These are phyloP conservation scores for Cotesia congregata DNA, from an alignment of 2,888 invertebrate genomes.

Conservation along the genomic window DNA sequence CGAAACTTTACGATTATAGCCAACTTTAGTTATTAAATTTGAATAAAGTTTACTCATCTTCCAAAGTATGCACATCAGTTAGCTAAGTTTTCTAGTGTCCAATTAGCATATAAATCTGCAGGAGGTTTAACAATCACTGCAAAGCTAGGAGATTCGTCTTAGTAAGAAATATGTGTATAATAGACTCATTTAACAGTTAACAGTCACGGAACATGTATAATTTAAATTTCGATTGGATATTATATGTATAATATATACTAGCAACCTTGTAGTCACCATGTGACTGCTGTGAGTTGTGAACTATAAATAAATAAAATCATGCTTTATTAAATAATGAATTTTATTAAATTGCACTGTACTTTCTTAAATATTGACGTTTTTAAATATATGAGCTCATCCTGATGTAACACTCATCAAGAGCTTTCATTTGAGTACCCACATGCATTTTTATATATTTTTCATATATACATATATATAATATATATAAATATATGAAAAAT, in stretches of 20 bases:
- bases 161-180: neutral
- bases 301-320: too few relatives aligned
- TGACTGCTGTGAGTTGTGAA: too few relatives aligned
- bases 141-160: neutral
- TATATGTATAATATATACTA: neutral
- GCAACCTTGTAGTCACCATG: too few relatives aligned
- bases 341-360: too few relatives aligned
- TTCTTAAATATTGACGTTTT: too few relatives aligned
- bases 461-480: too few relatives aligned
- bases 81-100: neutral
- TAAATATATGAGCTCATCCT: too few relatives aligned
- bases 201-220: neutral
- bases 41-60: slow-evolving; percentile 4
- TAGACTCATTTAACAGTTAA: neutral
- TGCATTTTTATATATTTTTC: too few relatives aligned
- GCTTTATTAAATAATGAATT: too few relatives aligned
- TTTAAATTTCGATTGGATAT: slow-evolving; percentile 6
- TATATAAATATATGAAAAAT: too few relatives aligned
- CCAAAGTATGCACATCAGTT: neutral
- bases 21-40: neutral
- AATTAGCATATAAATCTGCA: neutral
- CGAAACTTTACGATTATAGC: neutral
- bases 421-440: too few relatives aligned
- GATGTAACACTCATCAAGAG: too few relatives aligned
- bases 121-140: slow-evolving; percentile 4